These are phyloP conservation scores for Paraplagusia blochii DNA, from an alignment of 2,113 vertebrate genomes.

Conservation along the genomic window DNA sequence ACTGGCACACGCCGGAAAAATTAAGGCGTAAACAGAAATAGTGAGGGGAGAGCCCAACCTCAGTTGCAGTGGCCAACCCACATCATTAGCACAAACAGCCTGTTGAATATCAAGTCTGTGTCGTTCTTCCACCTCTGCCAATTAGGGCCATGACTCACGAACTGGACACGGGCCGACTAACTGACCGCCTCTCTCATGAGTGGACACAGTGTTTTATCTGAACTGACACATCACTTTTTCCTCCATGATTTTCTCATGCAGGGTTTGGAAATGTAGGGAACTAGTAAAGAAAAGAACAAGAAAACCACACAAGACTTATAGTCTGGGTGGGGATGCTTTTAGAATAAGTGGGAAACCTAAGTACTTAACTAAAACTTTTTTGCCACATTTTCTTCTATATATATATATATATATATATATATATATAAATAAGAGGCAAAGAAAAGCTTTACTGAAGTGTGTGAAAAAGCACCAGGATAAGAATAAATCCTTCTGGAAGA, in stretches of 20 bases:
- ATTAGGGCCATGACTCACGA: constrained; percentile 56
- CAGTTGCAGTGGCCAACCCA: constrained; percentile 45
- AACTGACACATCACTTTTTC: constrained; percentile 47
- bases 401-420: too few species aligned
- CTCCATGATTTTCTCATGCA: constrained; percentile 24
- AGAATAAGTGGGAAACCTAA: too few species aligned
- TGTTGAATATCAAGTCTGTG: constrained; percentile 48
- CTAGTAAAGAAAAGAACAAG: constrained; percentile 14
- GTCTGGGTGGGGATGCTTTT: constrained; percentile 1
- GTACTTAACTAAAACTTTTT: too few species aligned
- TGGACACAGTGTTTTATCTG: constrained; percentile 41
- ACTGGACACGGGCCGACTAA: constrained; percentile 31
- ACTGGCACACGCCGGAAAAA: constrained; percentile 51
- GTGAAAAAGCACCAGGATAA: too few species aligned
- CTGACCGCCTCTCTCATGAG: constrained; percentile 30
- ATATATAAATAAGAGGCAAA: too few species aligned
- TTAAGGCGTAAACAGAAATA: constrained; percentile 66
- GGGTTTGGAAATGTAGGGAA: constrained; percentile 40
- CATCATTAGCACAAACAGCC: constrained; percentile 62
- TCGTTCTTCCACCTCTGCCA: constrained; percentile 40
- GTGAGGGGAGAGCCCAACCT: constrained; percentile 55
- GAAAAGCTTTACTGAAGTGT: too few species aligned
- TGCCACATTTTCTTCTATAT: too few species aligned
- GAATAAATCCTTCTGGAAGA: too few species aligned
- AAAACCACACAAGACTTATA: constrained; percentile 32